These are phyloP conservation scores for Parascotia fuliginaria DNA, from an alignment of 2,888 invertebrate genomes.

Conservation along the genomic window DNA sequence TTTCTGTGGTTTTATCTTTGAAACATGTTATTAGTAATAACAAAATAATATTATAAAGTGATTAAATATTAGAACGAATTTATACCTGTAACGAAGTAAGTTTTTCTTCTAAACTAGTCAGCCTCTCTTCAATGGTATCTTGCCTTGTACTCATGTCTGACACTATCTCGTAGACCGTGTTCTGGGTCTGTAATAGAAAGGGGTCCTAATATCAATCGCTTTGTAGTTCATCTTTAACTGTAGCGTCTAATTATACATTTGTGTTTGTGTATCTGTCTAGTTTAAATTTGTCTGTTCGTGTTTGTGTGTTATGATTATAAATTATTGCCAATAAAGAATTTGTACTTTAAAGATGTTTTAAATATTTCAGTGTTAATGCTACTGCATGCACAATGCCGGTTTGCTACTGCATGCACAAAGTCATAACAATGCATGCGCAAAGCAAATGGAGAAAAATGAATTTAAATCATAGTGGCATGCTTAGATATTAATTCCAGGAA, in stretches of 20 bases:
- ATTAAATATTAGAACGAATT: neutral
- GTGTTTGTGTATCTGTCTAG: slow-evolving; percentile 57
- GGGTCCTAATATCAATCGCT: slow-evolving; percentile 85
- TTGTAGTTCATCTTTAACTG: slow-evolving; percentile 77
- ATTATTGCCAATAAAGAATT: slow-evolving; percentile 23
- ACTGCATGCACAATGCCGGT: slow-evolving; percentile 38
- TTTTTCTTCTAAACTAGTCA: slow-evolving; percentile 97
- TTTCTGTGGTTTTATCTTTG: no score
- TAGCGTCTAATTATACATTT: slow-evolving; percentile 58
- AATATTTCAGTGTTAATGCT: slow-evolving; percentile 32
- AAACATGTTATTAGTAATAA: no score
- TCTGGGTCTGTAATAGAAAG: slow-evolving; percentile 94
- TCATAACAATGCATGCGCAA: slow-evolving; percentile 48
- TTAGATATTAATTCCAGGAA: slow-evolving; percentile 4
- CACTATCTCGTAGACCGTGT: slow-evolving; percentile 98
- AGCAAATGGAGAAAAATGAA: slow-evolving; percentile 52
- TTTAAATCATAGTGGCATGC: slow-evolving; percentile 34
- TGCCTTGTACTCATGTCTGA: slow-evolving; percentile 98
- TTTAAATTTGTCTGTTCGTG: slow-evolving; percentile 32
- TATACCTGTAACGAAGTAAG: slow-evolving; percentile 91
- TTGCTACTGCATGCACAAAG: slow-evolving; percentile 37
- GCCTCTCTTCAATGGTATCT: slow-evolving; percentile 96
- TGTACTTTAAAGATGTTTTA: slow-evolving; percentile 27
- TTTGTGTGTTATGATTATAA: slow-evolving; percentile 30
- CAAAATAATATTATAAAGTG: neutral